Conservation (phyloP, 2,797 vertebrate species). For the Paedocypris micromegethes region DNA sequence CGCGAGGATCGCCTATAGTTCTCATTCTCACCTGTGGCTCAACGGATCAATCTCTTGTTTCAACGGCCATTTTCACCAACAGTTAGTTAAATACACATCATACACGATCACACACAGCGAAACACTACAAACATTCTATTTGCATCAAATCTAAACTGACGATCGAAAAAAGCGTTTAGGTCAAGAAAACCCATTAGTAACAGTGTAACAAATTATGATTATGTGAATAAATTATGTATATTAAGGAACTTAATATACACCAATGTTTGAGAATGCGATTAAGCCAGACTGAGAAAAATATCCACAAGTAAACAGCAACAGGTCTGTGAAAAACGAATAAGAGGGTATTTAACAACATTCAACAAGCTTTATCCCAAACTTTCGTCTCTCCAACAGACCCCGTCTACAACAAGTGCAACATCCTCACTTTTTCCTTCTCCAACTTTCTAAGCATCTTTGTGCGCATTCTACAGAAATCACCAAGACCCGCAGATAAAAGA, state of each 20-base stretch:
- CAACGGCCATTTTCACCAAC: conserved; percentile 57
- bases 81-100: not conserved
- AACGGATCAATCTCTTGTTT: conserved; percentile 56
- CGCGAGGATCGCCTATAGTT: conserved; percentile 29
- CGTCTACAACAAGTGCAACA: conserved; percentile 14
- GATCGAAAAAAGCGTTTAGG: no score
- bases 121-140: not conserved
- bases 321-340: not conserved
- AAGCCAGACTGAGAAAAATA: not conserved
- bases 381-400: no score
- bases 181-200: no score
- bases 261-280: no score
- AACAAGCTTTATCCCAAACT: no score
- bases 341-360: no score
- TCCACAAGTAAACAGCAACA: conserved; percentile 1
- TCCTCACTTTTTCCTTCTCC: not conserved
- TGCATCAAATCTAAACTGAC: no score
- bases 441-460: conserved; percentile 15
- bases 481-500: not conserved
- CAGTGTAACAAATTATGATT: no score
- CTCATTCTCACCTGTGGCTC: conserved; percentile 35
- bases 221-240: no score
- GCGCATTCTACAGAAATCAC: not conserved
- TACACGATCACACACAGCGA: not conserved
- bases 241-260: no score